Evolutionary conservation across 53 echinoderm and acorn worm species (phyloP), one percentile per base, ranked within the genome.

Genomic region (Crossaster papposus): DNA sequence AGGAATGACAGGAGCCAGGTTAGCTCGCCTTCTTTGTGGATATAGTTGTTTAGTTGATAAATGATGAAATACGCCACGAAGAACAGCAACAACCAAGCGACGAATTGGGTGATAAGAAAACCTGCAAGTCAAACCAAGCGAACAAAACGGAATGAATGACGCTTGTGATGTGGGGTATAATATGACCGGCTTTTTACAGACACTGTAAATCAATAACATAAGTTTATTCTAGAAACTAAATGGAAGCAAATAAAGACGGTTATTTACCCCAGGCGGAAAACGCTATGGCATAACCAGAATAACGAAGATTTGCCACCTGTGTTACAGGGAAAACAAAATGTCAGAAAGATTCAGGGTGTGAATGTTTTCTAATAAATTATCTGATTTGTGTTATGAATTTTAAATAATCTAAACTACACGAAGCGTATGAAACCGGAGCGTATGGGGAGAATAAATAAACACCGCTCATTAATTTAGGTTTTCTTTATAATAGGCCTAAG

Each of bases 281-380:
- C 12, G 89, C 96, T 22, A 96, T 91, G 22, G 94, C 91, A 36
- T 93, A 96, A 30, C 96, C 96, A 23, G 96, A 94, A 86, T 92
- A 96, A 50, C 94, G 91, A n/a, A 96, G 79, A 65, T 93, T 92
- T 0, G 94, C 83, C 7, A 94, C 96, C 96, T 96, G 31, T 18
- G 76, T 17, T n/a, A 29, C 9, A 51, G 33, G 4, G 54, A 14
- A 14, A 30, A 37, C 30, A 77, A 36, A 30, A 36, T 7, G 14
- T 38, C 4, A 77, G 13, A 22, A 36, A 38, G 28, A 77, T 32
- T 7, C 30, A 77, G 13, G 5, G 36, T n/a, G n/a, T n/a, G n/a
- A n/a, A n/a, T n/a, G n/a, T n/a, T n/a, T n/a, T n/a, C n/a, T n/a
- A n/a, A n/a, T n/a, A n/a, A n/a, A n/a, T n/a, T n/a, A n/a, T n/a